Evolutionary conservation across 2,797 vertebrate species (phyloP), one percentile per base, ranked within the genome.

Genomic region (Helostoma temminkii): DNA sequence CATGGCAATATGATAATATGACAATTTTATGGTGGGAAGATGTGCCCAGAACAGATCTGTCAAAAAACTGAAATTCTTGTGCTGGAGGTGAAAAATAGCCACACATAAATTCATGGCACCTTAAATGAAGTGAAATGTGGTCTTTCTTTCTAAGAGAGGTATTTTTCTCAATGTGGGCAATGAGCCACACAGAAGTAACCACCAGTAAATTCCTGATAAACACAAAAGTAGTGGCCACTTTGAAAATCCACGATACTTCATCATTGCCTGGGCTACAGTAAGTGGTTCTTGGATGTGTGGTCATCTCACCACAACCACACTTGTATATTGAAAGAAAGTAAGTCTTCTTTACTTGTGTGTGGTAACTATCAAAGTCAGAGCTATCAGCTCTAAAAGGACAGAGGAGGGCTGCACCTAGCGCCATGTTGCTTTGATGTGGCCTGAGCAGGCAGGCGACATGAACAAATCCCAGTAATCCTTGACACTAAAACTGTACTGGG

Each of bases 381-480:
- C 58, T 39, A n/a, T 67, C 65, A 25, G 36, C 30, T 43, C 14
- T 57, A 30, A 63, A 75, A 78, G 60, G 64, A 56, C 42, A 5
- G 68, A 53, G 59, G 22, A 18, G 58, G 77, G 41, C 61, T 58
- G 49, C 68, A 75, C 75, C 67, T 66, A 26, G 68, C 48, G 2
- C 69, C 74, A 26, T 53, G 66, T 46, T 26, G 74, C 68, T 81
- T 75, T 81, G 75, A 77, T 71, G 72, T 78, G 78, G 76, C 74
- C 68, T 74, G 76, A 83, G 73, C 59, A 67, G 65, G 63, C 71
- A 59, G 66, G 58, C 55, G 25, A 80, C 79, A 80, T 21, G 52
- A 65, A 64, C 85, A 89, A 82, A 87, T 83, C 85, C 84, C 80
- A 77, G 76, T 84, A 81, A 85, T 88, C 85, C 85, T 57, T 39